phyloP scores from a whole-genome alignment of 2,797 vertebrate species.

The Gymnocypris eckloni region DNA sequence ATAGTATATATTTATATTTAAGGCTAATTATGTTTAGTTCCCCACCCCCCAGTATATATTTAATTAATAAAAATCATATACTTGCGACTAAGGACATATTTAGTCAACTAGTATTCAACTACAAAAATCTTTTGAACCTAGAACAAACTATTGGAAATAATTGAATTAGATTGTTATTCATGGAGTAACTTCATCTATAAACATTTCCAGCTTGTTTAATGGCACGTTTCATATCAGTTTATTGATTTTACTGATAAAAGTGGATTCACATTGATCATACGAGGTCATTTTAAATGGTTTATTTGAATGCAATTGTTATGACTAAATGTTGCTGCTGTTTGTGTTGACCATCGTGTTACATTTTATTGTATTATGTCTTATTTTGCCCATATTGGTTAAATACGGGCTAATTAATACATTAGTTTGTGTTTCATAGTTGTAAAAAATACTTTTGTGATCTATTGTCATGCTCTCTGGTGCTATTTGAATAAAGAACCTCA shows the following conservation, averaged over 20 bases:
- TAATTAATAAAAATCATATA: too few species aligned
- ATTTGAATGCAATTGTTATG: background rate
- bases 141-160: too few species aligned
- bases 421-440: background rate
- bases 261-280: background rate
- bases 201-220: background rate
- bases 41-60: too few species aligned
- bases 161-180: background rate
- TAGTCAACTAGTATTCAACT: too few species aligned
- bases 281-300: background rate
- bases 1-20: too few species aligned
- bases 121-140: too few species aligned
- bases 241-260: background rate
- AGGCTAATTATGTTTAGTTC: too few species aligned
- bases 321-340: background rate
- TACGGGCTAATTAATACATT: background rate
- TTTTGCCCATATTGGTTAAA: background rate
- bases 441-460: background rate
- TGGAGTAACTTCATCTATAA: background rate
- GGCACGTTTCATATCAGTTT: background rate
- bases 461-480: background rate
- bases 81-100: too few species aligned
- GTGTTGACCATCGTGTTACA: background rate
- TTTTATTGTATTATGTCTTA: background rate
- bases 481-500: constrained; percentile 19